Percentiles rank a stretch among this genome's conserved stretches.
phyloP scores from a whole-genome alignment of 2,113 vertebrate species.

The Hymenochirus boettgeri region DNA sequence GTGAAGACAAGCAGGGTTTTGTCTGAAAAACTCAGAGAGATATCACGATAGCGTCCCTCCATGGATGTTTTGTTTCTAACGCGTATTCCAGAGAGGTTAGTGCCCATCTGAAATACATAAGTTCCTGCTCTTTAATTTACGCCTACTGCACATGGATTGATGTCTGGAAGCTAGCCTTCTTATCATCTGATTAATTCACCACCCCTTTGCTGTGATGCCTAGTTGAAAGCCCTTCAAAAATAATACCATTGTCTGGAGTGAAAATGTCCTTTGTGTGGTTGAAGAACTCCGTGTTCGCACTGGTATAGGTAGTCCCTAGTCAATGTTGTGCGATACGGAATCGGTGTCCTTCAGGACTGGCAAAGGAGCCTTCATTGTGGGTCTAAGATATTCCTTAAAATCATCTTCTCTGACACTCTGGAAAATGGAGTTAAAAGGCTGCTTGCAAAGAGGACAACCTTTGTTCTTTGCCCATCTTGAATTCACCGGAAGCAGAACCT shows the following conservation, averaged over 20 bases:
- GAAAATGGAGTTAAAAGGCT: slow-evolving; percentile 88
- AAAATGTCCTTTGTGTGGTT: slow-evolving; percentile 55
- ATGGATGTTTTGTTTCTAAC: slow-evolving; percentile 68
- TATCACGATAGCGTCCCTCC: slow-evolving; percentile 83
- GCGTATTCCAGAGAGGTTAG: slow-evolving; percentile 72
- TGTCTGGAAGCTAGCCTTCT: slow-evolving; percentile 67
- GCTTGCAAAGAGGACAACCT: slow-evolving; percentile 93
- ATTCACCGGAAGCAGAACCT: slow-evolving; percentile 94
- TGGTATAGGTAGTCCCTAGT: slow-evolving; percentile 61
- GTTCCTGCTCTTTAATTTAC: slow-evolving; percentile 77
- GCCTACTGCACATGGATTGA: slow-evolving; percentile 65
- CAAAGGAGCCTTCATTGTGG: slow-evolving; percentile 70
- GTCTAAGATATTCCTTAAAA: slow-evolving; percentile 81
- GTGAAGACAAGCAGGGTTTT: slow-evolving; percentile 90
- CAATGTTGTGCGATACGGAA: slow-evolving; percentile 88
- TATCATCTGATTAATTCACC: slow-evolving; percentile 72
- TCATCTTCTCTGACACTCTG: slow-evolving; percentile 88
- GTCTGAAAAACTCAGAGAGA: slow-evolving; percentile 83
- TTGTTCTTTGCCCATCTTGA: slow-evolving; percentile 98
- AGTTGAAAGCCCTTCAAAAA: slow-evolving; percentile 66
- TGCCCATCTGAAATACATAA: slow-evolving; percentile 84
- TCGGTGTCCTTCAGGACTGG: slow-evolving; percentile 67
- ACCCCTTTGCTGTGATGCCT: slow-evolving; percentile 55
- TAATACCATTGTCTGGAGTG: slow-evolving; percentile 73
- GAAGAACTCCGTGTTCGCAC: slow-evolving; percentile 45